Percentiles rank a stretch among this genome's conserved stretches.
phyloP scores from a whole-genome alignment of 2,888 invertebrate species.

The Tenthredo notha region DNA sequence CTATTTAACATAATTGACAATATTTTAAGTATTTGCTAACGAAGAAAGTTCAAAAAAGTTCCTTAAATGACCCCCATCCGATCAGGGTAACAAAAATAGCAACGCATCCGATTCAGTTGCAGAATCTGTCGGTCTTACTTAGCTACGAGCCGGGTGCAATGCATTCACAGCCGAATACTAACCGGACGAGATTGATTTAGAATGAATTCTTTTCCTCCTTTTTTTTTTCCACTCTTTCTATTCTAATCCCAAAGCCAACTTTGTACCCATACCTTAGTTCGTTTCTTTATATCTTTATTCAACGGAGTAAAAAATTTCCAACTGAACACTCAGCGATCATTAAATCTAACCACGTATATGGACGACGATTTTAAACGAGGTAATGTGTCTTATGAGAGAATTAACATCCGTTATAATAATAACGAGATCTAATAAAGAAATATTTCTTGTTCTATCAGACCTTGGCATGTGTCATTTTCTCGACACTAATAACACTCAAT shows the following conservation, averaged over 20 bases:
- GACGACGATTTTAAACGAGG: neutral
- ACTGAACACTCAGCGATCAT: neutral
- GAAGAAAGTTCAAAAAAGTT: neutral
- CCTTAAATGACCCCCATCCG: slow-evolving; percentile 32
- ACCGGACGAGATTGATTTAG: slow-evolving; percentile 48
- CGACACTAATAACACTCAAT: slow-evolving; percentile 17
- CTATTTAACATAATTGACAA: no score
- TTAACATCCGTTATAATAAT: neutral
- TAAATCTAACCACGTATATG: neutral
- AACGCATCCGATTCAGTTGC: slow-evolving; percentile 42
- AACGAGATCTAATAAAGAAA: neutral
- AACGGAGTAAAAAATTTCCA: neutral
- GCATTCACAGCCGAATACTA: slow-evolving; percentile 46
- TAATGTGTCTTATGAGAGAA: neutral
- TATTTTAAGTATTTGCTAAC: no score
- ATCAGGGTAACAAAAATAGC: slow-evolving; percentile 6
- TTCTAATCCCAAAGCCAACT: slow-evolving; percentile 29
- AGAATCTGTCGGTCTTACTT: slow-evolving; percentile 45
- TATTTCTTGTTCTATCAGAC: neutral
- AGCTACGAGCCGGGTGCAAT: slow-evolving; percentile 43
- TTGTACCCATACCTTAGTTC: neutral
- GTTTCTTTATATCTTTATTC: neutral
- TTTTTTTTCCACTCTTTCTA: slow-evolving; percentile 24
- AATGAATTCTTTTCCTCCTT: slow-evolving; percentile 30
- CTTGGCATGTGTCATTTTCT: slow-evolving; percentile 34